phyloP scores from a whole-genome alignment of 1,140 invertebrate species.

The Maconellicoccus hirsutus region DNA sequence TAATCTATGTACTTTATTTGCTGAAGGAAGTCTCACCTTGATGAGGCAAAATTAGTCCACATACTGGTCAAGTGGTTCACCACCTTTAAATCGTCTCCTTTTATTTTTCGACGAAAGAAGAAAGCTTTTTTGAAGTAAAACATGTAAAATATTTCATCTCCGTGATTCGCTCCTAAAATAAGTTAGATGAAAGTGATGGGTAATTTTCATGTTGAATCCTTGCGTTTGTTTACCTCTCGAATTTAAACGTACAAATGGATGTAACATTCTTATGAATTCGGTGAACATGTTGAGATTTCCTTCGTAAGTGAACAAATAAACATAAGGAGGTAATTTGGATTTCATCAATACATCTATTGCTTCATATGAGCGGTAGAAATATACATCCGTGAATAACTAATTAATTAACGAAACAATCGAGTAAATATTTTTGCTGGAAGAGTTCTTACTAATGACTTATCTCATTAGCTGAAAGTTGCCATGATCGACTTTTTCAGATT shows the following conservation, averaged over 20 bases:
- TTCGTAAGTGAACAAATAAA: neutral
- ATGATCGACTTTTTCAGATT: too few relatives aligned
- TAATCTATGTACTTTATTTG: too few relatives aligned
- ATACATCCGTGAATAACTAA: neutral
- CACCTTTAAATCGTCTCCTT: neutral
- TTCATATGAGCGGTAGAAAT: neutral
- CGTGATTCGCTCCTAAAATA: neutral
- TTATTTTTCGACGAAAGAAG: neutral
- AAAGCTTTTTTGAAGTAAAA: neutral
- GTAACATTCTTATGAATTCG: too few relatives aligned
- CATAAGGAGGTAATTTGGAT: neutral
- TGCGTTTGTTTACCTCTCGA: too few relatives aligned
- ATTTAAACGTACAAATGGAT: too few relatives aligned
- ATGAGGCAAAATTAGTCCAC: neutral
- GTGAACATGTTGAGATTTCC: neutral
- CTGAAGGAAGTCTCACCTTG: neutral
- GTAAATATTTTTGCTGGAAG: too few relatives aligned
- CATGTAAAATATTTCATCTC: neutral
- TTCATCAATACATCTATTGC: neutral
- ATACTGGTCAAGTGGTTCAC: neutral
- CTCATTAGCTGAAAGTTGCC: too few relatives aligned
- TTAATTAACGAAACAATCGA: neutral
- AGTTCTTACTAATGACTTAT: too few relatives aligned
- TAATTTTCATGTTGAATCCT: too few relatives aligned
- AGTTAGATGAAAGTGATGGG: neutral